Evolutionary conservation across 2,888 invertebrate genomes (phyloP).

Genomic region (Lydus trimaculatus): DNA sequence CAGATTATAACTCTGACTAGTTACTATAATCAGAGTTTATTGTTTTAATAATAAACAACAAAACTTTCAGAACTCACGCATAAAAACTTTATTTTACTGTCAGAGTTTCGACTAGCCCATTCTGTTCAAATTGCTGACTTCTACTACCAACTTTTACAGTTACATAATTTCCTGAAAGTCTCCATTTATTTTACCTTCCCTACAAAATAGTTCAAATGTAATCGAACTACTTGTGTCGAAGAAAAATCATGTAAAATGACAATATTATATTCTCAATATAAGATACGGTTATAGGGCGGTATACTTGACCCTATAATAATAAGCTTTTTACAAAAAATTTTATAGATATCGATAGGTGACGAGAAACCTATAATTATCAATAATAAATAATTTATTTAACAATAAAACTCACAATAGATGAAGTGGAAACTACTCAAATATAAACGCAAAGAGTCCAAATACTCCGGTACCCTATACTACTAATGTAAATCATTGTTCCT

Average conservation of each 20-base stretch:
- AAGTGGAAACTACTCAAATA: too few species aligned
- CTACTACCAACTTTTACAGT: slow-evolving; percentile 14
- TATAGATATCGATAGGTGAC: too few species aligned
- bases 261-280: too few species aligned
- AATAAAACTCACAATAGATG: too few species aligned
- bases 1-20: slow-evolving; percentile 28
- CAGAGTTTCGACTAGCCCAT: slow-evolving; percentile 39
- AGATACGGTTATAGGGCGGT: too few species aligned
- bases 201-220: not conserved
- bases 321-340: too few species aligned
- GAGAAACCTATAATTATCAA: too few species aligned
- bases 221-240: not conserved
- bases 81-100: slow-evolving; percentile 45
- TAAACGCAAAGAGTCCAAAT: too few species aligned
- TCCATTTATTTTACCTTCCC: not conserved
- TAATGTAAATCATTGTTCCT: too few species aligned
- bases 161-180: not conserved
- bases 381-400: too few species aligned
- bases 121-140: slow-evolving; percentile 37
- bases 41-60: slow-evolving; percentile 44
- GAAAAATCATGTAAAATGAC: not conserved
- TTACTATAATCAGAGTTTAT: slow-evolving; percentile 38
- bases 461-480: too few species aligned
- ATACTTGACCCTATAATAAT: too few species aligned
- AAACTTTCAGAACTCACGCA: slow-evolving; percentile 25